Evolutionary conservation across 23 tunicate species (phyloP).

Genomic region (Oikopleura albicans): DNA sequence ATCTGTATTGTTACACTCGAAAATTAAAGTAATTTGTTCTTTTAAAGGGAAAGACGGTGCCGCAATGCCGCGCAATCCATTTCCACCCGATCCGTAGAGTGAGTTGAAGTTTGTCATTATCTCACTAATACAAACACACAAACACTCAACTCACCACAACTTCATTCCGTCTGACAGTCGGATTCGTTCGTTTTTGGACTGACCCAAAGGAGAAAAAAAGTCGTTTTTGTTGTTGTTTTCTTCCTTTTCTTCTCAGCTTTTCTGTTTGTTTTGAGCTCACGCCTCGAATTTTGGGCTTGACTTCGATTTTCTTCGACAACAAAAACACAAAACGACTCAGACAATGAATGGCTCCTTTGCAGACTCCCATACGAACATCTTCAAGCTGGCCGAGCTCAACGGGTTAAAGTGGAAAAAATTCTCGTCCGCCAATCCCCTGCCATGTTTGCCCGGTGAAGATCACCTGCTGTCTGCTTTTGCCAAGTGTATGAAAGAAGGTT

Average conservation of each 20-base stretch:
- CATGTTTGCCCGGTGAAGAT: constrained; percentile 5
- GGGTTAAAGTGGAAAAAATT: not conserved
- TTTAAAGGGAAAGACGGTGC: not conserved
- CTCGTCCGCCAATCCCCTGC: not conserved
- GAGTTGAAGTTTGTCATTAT: not conserved
- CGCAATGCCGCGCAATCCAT: not conserved
- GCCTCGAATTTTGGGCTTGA: too few relatives aligned
- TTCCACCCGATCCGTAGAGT: not conserved
- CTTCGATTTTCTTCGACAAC: too few relatives aligned
- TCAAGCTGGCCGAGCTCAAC: not conserved
- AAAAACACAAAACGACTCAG: not conserved
- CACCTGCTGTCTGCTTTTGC: not conserved
- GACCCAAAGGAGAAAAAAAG: too few relatives aligned
- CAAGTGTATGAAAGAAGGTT: not conserved
- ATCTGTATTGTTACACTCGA: too few relatives aligned
- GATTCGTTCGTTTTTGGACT: too few relatives aligned
- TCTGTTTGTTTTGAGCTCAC: too few relatives aligned
- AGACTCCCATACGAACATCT: not conserved
- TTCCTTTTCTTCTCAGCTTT: too few relatives aligned
- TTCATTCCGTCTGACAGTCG: too few relatives aligned
- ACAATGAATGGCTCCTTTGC: not conserved
- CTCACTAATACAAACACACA: not conserved
- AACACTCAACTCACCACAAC: too few relatives aligned
- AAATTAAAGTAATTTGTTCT: too few relatives aligned
- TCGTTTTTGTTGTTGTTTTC: too few relatives aligned